Percentiles rank a stretch among this genome's conserved stretches.
Evolutionary conservation across 2,888 invertebrate species (phyloP).

Genomic region (Mantis religiosa): DNA sequence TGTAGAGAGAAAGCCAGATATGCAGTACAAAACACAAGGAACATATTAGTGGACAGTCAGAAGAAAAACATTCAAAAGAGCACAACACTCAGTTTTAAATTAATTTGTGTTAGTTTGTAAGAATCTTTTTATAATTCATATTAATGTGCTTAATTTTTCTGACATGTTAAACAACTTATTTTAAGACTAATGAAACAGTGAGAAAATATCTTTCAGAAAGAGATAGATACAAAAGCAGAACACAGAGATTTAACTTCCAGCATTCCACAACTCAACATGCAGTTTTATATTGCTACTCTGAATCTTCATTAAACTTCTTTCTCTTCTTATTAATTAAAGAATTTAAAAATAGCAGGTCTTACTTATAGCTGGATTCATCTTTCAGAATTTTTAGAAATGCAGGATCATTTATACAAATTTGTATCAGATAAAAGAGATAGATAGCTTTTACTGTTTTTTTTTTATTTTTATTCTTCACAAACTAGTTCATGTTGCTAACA

Average conservation of each 20-base stretch:
- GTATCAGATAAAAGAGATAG: too few species aligned
- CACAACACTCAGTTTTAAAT: background rate
- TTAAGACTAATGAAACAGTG: background rate
- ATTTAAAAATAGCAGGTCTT: too few species aligned
- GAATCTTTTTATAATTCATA: background rate
- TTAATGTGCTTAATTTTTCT: background rate
- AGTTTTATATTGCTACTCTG: background rate
- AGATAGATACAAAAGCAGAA: background rate
- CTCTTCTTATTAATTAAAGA: too few species aligned
- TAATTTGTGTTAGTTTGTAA: background rate
- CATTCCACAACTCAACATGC: background rate
- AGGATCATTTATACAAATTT: too few species aligned
- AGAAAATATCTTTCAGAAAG: background rate
- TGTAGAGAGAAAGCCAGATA: slow-evolving; percentile 36
- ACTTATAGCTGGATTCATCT: too few species aligned
- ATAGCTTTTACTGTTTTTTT: too few species aligned
- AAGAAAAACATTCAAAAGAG: background rate
- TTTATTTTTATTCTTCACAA: too few species aligned
- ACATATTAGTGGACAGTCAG: background rate
- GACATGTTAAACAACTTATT: background rate
- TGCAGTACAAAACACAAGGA: slow-evolving; percentile 3
- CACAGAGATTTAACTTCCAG: background rate
- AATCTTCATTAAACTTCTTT: too few species aligned
- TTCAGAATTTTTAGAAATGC: too few species aligned
- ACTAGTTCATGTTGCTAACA: too few species aligned